These are phyloP conservation scores for Anomalospiza imberbis DNA, from an alignment of 2,797 vertebrate genomes.

Conservation along the genomic window DNA sequence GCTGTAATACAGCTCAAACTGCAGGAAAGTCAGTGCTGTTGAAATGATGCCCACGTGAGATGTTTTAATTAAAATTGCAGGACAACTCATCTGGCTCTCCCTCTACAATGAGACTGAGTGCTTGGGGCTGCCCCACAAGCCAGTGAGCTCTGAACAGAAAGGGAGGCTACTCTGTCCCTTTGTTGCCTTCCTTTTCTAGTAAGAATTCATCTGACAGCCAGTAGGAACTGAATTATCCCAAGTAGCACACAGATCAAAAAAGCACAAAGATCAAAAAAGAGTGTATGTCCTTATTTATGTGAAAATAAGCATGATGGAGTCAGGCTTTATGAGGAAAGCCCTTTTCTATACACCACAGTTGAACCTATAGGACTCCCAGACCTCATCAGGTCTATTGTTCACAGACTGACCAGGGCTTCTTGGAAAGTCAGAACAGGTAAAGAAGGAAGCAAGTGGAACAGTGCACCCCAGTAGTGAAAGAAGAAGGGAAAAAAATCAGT, in stretches of 20 bases:
- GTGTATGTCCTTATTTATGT: neutral
- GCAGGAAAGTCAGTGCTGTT: neutral
- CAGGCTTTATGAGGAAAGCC: neutral
- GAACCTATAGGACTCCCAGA: rapidly evolving
- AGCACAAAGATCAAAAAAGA: neutral
- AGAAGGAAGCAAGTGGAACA: neutral
- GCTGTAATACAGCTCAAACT: neutral
- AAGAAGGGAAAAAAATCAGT: neutral
- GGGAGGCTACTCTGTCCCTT: neutral
- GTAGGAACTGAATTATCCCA: neutral
- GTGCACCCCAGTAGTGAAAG: neutral
- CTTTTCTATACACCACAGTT: neutral
- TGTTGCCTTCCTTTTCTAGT: neutral
- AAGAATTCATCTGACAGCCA: neutral
- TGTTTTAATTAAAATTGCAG: neutral
- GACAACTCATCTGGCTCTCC: neutral
- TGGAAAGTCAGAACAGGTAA: too few relatives aligned
- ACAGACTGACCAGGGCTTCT: neutral
- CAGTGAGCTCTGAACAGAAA: neutral
- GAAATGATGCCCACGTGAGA: neutral
- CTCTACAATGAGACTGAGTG: neutral
- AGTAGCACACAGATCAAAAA: neutral
- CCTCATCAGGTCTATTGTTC: neutral
- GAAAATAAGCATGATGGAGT: neutral
- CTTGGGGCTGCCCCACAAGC: neutral